Evolutionary conservation across 2,888 invertebrate species (phyloP).

Genomic region (Gasteruption jaculator): DNA sequence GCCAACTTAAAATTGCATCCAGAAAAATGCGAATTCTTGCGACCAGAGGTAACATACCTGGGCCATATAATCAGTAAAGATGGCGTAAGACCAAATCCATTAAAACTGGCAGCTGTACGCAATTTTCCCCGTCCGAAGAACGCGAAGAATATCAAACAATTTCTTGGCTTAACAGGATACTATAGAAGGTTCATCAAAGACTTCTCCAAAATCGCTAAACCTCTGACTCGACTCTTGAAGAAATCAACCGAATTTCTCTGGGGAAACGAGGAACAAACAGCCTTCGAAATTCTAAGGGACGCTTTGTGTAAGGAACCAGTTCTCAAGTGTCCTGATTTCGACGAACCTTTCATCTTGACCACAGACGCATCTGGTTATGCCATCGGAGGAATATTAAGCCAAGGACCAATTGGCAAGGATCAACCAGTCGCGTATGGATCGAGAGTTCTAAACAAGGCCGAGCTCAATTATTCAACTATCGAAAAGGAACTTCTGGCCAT

Average conservation of each 20-base stretch:
- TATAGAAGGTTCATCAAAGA: conserved; percentile 31
- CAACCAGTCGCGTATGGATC: conserved; percentile 18
- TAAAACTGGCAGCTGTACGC: conserved; percentile 13
- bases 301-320: conserved; percentile 18
- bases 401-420: too few relatives aligned
- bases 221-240: conserved; percentile 26
- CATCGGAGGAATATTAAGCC: too few relatives aligned
- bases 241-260: conserved; percentile 25
- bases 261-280: conserved; percentile 16
- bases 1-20: conserved; percentile 11
- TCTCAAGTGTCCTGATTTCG: conserved; percentile 26
- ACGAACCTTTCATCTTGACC: conserved; percentile 22
- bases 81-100: too few relatives aligned
- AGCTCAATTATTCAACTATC: conserved; percentile 17
- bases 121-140: conserved; percentile 7
- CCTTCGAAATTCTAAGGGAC: conserved; percentile 22
- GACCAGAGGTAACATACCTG: too few relatives aligned
- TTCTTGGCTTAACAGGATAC: conserved; percentile 33
- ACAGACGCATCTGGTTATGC: conserved; percentile 28
- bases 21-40: conserved; percentile 14
- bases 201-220: conserved; percentile 28
- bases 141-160: conserved; percentile 23
- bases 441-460: conserved; percentile 18
- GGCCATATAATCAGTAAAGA: too few relatives aligned
- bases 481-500: conserved; percentile 15